Evolutionary conservation across 1,140 invertebrate genomes (phyloP).

Genomic region (Euura lappo): DNA sequence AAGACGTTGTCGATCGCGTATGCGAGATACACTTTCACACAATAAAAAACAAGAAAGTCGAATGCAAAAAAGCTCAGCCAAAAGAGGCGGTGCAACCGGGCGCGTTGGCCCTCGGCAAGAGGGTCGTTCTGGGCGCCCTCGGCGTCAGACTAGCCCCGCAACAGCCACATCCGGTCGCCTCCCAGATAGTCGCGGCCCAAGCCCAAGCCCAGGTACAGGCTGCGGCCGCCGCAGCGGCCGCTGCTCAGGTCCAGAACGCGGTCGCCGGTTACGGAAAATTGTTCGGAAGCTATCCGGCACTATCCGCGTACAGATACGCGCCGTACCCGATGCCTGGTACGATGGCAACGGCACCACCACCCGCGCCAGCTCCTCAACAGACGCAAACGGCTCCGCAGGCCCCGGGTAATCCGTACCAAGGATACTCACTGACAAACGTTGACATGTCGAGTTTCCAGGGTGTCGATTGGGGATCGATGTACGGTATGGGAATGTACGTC

Average conservation of each 20-base stretch:
- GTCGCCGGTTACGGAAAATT: slow-evolving; percentile 74
- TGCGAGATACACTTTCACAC: slow-evolving; percentile 94
- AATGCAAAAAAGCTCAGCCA: slow-evolving; percentile 92
- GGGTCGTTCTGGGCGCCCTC: slow-evolving; percentile 72
- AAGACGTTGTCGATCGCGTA: slow-evolving; percentile 88
- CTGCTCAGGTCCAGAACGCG: slow-evolving; percentile 66
- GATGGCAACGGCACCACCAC: slow-evolving; percentile 60
- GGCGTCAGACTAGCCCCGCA: slow-evolving; percentile 70
- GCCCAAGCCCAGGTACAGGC: slow-evolving; percentile 63
- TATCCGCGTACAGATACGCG: slow-evolving; percentile 76
- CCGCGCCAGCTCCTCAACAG: slow-evolving; percentile 61
- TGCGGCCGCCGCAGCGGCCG: slow-evolving; percentile 64
- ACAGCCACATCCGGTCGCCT: slow-evolving; percentile 59
- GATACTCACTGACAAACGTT: slow-evolving; percentile 84
- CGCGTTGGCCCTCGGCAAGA: slow-evolving; percentile 74
- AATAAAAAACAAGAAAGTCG: slow-evolving; percentile 92
- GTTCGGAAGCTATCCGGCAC: slow-evolving; percentile 60
- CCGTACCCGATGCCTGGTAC: slow-evolving; percentile 72
- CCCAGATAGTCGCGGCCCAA: slow-evolving; percentile 61
- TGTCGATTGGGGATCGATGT: slow-evolving; percentile 88
- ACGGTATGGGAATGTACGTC: slow-evolving; percentile 90
- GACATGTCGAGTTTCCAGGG: slow-evolving; percentile 91
- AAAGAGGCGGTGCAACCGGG: slow-evolving; percentile 85
- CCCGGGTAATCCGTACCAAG: slow-evolving; percentile 76
- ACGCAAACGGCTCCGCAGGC: slow-evolving; percentile 64